phyloP scores from a whole-genome alignment of 2,113 vertebrate genomes.

The Dipodomys merriami region DNA sequence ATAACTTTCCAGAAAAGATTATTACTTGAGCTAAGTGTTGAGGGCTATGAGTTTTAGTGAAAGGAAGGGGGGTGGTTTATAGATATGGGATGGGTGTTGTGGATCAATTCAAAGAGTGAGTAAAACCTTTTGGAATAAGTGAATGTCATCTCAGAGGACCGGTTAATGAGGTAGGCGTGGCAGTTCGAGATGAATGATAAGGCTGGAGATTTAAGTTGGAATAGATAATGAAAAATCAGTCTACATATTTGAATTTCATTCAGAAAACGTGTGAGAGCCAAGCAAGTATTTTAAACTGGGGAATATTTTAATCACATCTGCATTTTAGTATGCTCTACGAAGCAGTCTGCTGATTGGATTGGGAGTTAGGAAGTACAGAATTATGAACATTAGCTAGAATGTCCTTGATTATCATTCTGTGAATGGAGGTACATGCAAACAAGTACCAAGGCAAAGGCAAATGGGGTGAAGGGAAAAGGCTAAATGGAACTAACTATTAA shows the following conservation, averaged over 20 bases:
- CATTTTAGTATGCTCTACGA: background rate
- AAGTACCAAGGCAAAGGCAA: background rate
- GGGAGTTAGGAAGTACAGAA: background rate
- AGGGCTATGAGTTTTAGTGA: background rate
- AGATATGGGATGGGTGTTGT: background rate
- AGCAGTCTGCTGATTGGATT: background rate
- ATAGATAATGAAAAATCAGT: conserved; percentile 32
- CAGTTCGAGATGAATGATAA: background rate
- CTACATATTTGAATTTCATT: conserved; percentile 46
- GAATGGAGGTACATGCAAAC: background rate
- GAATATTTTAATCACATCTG: background rate
- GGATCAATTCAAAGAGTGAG: background rate
- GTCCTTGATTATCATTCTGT: conserved; percentile 5
- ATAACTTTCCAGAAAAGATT: conserved; percentile 25
- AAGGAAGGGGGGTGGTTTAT: background rate
- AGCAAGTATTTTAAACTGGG: conserved; percentile 10
- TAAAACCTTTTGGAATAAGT: background rate
- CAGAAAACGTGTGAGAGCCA: background rate
- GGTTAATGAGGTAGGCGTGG: background rate
- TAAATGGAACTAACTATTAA: background rate
- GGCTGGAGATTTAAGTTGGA: background rate
- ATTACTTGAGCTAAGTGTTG: background rate
- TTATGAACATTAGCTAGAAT: background rate
- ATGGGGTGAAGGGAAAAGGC: background rate
- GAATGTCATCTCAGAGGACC: background rate